Base-by-base conservation (phyloP, 2,113 vertebrate species). In the Psammodynastes pulverulentus region DNA sequence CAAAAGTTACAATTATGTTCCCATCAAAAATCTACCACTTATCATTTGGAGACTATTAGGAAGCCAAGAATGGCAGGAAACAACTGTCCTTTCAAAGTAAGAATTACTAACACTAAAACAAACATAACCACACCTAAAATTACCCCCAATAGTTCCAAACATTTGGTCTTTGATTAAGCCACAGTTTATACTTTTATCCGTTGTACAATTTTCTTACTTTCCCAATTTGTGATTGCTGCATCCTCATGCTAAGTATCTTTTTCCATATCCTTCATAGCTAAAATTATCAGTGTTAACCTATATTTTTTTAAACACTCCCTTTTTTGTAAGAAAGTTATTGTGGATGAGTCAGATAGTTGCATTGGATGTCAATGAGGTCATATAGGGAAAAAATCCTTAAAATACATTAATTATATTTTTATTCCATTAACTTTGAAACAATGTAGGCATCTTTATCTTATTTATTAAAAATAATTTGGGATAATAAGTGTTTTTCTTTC, bases 21-120 rank as follows among this genome's bases (percentile, higher is more conserved):
- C 72, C 72, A 54, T 67, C 92, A 93, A 93, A 89, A 87, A 53
- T 17, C 52, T 67, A 89, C 46, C 90, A 86, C 72, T 93, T 85
- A 26, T 23, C 51, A 84, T 62, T 58, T 91, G 51, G 88, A 93
- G 51, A 93, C 62, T 52, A 85, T 91, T 67, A 86, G 34, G 53
- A 93, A 86, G n/a, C 24, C 53, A 89, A 86, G 43, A 79, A 62
- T 43, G 72, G 85, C 34, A 89, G 46, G 23, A 39, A 89, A 23
- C n/a, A 67, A 67, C 51, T 84, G 86, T 15, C n/a, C 72, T 86
- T 34, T 62, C 34, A 92, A 17, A 62, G 19, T n/a, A 34, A 84
- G 21, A 52, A 79, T 53, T 52, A 88, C 48, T 48, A 92, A 85
- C 3, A 15, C 17, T n/a, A 88, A 45, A 90, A 21, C 13, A 72